These are phyloP conservation scores for Scrobipalpa atriplicella DNA, from an alignment of 2,888 invertebrate genomes.

Conservation along the genomic window DNA sequence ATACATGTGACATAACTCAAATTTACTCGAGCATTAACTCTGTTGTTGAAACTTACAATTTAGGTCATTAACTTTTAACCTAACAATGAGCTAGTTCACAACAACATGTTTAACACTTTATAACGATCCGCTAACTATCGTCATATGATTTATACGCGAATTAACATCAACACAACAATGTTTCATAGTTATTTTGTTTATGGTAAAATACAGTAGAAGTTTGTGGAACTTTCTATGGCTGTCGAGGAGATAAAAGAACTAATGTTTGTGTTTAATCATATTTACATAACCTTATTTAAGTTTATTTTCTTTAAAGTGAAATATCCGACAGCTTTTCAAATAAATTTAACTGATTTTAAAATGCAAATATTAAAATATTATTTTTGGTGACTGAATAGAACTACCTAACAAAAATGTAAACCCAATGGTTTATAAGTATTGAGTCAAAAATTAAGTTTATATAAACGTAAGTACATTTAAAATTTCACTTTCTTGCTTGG, in stretches of 20 bases:
- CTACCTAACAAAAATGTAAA: no score
- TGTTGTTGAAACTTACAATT: not conserved
- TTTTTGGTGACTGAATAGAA: no score
- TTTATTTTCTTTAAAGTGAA: no score
- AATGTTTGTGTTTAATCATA: not conserved
- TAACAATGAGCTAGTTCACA: slow-evolving; percentile 60
- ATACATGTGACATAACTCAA: not conserved
- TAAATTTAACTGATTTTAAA: no score
- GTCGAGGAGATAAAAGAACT: not conserved
- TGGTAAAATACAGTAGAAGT: not conserved
- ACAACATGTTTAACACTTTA: slow-evolving; percentile 58
- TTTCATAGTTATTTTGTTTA: not conserved
- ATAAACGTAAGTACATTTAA: no score
- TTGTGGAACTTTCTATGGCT: slow-evolving; percentile 2
- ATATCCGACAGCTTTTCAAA: no score
- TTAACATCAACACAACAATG: not conserved
- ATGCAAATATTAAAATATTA: no score
- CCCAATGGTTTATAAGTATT: no score
- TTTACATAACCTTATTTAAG: no score
- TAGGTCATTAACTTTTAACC: slow-evolving; percentile 43
- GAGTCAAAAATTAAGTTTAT: no score
- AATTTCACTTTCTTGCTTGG: no score
- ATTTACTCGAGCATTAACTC: slow-evolving; percentile 7
- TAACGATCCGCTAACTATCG: slow-evolving; percentile 68
- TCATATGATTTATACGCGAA: slow-evolving; percentile 23